phyloP scores from a whole-genome alignment of 2,888 invertebrate genomes.

The Lissonota sp. region DNA sequence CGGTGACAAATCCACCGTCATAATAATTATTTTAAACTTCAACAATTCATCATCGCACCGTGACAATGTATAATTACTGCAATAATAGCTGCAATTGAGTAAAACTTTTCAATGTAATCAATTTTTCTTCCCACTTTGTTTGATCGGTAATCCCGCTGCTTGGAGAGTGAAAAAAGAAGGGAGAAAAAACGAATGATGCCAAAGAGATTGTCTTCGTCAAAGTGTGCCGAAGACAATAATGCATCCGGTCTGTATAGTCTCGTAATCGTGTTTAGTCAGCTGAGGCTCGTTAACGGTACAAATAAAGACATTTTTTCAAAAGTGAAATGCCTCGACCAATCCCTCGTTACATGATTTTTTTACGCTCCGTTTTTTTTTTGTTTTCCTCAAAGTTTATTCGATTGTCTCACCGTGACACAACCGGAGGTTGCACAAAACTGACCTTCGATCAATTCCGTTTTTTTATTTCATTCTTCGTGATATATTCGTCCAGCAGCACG shows the following conservation, averaged over 20 bases:
- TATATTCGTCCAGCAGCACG: not conserved
- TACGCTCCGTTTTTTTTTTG: too few species aligned
- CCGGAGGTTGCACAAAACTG: conserved; percentile 39
- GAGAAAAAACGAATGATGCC: conserved; percentile 16
- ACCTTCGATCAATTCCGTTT: conserved; percentile 42
- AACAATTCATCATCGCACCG: too few species aligned
- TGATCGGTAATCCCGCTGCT: not conserved
- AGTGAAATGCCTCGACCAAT: conserved; percentile 31
- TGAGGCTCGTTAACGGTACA: conserved; percentile 58
- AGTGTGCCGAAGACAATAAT: conserved; percentile 3
- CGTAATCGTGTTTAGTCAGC: conserved; percentile 52
- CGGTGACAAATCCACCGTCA: too few species aligned
- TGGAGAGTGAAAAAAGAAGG: not conserved
- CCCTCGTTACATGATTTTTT: conserved; percentile 8
- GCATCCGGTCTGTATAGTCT: conserved; percentile 1
- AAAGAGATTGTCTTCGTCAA: conserved; percentile 32
- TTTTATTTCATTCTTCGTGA: conserved; percentile 12
- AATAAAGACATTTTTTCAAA: conserved; percentile 29
- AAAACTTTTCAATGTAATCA: not conserved
- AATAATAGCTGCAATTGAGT: conserved; percentile 2
- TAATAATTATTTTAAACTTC: too few species aligned
- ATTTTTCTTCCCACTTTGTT: too few species aligned
- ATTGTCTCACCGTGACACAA: conserved; percentile 4
- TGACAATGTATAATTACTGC: conserved; percentile 15
- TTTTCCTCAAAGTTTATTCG: conserved; percentile 19